Conservation (phyloP, 2,888 invertebrate genomes). For the Thecophora atra region DNA sequence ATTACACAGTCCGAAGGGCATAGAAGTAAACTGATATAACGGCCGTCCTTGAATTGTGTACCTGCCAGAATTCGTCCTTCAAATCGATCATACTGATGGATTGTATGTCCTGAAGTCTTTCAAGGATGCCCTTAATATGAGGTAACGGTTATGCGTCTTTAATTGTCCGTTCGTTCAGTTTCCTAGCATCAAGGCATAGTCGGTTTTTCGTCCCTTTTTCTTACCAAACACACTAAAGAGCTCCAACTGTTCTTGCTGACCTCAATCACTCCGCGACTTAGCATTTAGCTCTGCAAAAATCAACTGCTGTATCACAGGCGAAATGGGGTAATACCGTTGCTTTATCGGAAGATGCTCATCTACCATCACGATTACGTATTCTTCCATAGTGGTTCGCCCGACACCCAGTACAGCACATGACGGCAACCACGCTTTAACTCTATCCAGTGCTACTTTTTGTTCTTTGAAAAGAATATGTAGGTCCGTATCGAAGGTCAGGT, state of each 20-base stretch:
- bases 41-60: neutral
- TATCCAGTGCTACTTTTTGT: no score
- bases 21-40: neutral
- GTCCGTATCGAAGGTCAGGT: no score
- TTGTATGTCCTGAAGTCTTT: neutral
- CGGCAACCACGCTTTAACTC: no score
- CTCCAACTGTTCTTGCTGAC: constrained; percentile 32
- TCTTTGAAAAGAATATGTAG: no score
- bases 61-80: constrained; percentile 9
- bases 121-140: neutral
- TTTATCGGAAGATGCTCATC: constrained; percentile 27
- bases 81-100: no score
- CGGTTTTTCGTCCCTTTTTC: constrained; percentile 23
- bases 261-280: constrained; percentile 25
- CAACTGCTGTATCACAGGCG: constrained; percentile 1
- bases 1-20: constrained; percentile 4
- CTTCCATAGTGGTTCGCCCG: no score
- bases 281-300: constrained; percentile 20
- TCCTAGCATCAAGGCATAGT: constrained; percentile 31
- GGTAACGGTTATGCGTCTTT: constrained; percentile 12
- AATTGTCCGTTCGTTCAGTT: constrained; percentile 2
- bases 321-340: constrained; percentile 21
- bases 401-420: no score
- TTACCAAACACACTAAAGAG: constrained; percentile 30
- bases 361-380: no score